Conservation (phyloP, 2,888 invertebrate genomes). For the Cataglyphis albicans region DNA sequence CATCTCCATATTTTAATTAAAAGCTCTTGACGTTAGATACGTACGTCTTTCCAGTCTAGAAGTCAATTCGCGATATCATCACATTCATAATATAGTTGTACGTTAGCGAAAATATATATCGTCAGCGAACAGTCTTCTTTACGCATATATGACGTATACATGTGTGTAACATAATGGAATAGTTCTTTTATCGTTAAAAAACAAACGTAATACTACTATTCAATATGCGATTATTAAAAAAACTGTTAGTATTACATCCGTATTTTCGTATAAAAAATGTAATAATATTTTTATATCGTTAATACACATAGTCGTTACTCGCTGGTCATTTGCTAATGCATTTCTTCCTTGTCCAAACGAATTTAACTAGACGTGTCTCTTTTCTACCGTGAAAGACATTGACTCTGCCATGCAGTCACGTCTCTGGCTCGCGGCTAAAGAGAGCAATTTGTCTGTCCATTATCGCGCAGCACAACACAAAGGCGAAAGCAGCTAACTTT, state of each 20-base stretch:
- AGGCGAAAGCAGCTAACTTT: constrained; percentile 39
- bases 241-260: background rate
- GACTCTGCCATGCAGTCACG: constrained; percentile 36
- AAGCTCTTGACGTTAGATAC: constrained; percentile 75
- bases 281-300: background rate
- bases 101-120: constrained; percentile 7
- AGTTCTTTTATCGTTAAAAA: constrained; percentile 9
- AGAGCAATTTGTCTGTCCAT: constrained; percentile 56
- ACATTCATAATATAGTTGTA: constrained; percentile 31
- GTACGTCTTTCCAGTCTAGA: constrained; percentile 52
- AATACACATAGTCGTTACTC: background rate
- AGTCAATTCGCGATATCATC: constrained; percentile 67
- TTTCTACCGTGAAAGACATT: constrained; percentile 35
- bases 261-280: background rate
- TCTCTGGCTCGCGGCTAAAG: constrained; percentile 43
- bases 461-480: constrained; percentile 45
- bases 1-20: constrained; percentile 86
- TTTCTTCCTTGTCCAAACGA: background rate
- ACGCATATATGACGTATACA: background rate
- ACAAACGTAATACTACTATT: background rate
- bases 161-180: background rate
- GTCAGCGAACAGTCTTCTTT: background rate
- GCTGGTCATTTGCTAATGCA: background rate
- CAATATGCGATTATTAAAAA: background rate
- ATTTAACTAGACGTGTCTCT: constrained; percentile 31